phyloP scores from a whole-genome alignment of 2,888 invertebrate genomes.

The Tipula vernalis region DNA sequence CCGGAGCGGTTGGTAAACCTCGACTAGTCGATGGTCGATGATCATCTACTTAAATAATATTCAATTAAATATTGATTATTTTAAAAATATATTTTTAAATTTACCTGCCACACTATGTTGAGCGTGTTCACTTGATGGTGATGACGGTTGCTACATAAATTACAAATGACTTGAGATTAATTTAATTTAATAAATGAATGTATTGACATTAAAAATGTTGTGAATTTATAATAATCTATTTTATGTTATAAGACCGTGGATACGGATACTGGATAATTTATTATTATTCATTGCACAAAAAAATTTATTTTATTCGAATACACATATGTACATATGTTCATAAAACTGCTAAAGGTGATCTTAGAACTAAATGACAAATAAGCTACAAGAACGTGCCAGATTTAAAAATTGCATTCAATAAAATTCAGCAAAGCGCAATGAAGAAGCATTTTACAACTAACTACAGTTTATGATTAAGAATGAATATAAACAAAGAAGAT shows the following conservation, averaged over 20 bases:
- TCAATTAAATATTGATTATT: background rate
- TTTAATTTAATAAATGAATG: background rate
- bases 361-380: background rate
- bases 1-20: background rate
- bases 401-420: background rate
- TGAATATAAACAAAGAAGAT: background rate
- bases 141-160: background rate
- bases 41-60: constrained; percentile 13
- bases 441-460: background rate
- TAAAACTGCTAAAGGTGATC: no score
- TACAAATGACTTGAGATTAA: background rate
- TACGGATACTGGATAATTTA: no score
- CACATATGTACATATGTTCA: no score
- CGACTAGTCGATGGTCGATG: constrained; percentile 16
- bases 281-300: no score
- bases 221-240: background rate
- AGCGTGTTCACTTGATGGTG: background rate
- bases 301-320: background rate
- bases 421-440: background rate
- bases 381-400: background rate
- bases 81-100: background rate
- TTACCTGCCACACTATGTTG: background rate
- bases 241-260: background rate
- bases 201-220: background rate
- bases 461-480: background rate